Evolutionary conservation across 1,140 invertebrate genomes (phyloP), one percentile per base, ranked within the genome.

Genomic region (Drosophila kanapiae): DNA sequence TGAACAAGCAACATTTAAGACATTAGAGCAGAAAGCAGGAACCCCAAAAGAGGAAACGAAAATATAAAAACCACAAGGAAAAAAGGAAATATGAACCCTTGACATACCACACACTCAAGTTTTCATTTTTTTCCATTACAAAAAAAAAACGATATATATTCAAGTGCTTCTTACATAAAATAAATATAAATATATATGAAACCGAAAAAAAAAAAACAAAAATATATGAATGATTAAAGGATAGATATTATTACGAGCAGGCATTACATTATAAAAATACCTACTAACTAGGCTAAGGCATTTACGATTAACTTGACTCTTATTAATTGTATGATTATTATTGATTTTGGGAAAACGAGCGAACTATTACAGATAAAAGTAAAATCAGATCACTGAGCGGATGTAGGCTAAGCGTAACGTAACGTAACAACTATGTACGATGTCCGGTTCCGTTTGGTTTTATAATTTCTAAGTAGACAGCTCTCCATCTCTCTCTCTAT

Each of bases 91-190:
- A 23, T 68, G 35, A 65, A 60, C 10, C 40, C 67, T 75, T 42
- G 43, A 51, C 64, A 38, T 23, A 18, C 65, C 35, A 29, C 51
- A 77, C 77, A 80, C 67, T 74, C 78, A 82, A 78, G 64, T 83
- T 88, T 84, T 88, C 62, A 87, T 90, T 92, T 86, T 91, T 87
- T 80, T 54, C 53, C 76, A 83, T 91, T 92, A 92, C n/a, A 23
- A 23, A 23, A 23, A 23, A 23, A 77, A 82, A 86, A 85, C 79
- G 81, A 91, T 92, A 92, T 92, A 92, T 92, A 92, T 92, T 92
- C 91, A 92, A 92, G 91, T 92, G 91, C 91, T 92, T 92, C 91
- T 92, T 92, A 92, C 80, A 91, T 91, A 92, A 92, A 90, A 82
- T 82, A 86, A 91, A 88, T 57, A 75, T 49, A 75, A 61, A 75